Evolutionary conservation across 2,113 vertebrate genomes (phyloP), one percentile per base, ranked within the genome.

Genomic region (Carollia perspicillata): DNA sequence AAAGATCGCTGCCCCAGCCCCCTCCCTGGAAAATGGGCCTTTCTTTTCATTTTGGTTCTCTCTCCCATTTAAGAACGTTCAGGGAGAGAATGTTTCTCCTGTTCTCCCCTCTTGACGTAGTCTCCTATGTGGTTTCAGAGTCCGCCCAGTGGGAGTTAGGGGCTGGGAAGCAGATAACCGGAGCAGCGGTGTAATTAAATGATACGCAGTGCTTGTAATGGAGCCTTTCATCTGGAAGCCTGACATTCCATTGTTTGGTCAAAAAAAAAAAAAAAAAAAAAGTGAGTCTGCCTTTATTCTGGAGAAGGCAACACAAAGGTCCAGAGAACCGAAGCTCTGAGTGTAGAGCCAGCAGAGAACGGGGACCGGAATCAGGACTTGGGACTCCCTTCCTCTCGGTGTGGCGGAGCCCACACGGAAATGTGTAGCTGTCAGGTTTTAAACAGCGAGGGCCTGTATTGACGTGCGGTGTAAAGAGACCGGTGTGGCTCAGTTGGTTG

Each of bases 81-180:
- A 74, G 89, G 90, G 79, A 95, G 94, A 97, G 96, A 98, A 96
- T 97, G 95, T 97, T 77, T 92, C 93, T 96, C 96, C 97, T 97
- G 96, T 97, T 98, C 88, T 95, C 87, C 42, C 69, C 88, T 96
- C 95, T 96, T 88, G 89, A 96, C 95, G 96, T 92, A 92, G 96
- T 98, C 97, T 97, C 94, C 90, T 93, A 17, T 96, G 92, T 0
- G 60, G 93, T 96, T 97, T 96, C 91, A 87, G 79, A 94, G 95
- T 91, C 94, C 53, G 78, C 84, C 94, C 96, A 91, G 97, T 96
- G 97, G 97, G 97, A 97, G 95, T 93, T 75, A 42, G 94, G 83
- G 80, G 85, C 96, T 81, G 92, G 95, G 86, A 94, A 94, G 92
- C 97, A 96, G 97, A 95, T 87, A 94, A 92, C 95, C 65, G 68